Evolutionary conservation across 2,113 vertebrate species (phyloP), one percentile per base, ranked within the genome.

Genomic region (Dascyllus trimaculatus): DNA sequence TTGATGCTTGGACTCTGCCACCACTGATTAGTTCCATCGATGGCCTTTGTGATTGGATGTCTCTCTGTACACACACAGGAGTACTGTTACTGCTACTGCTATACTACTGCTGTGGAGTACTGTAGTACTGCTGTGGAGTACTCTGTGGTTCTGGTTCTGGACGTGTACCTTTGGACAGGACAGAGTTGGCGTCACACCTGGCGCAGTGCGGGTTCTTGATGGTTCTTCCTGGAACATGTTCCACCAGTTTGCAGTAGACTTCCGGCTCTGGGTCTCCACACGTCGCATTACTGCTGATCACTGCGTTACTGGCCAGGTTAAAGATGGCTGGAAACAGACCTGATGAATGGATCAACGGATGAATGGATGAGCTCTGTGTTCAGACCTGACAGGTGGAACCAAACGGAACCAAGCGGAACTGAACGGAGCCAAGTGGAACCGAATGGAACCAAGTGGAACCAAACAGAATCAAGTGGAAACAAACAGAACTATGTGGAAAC

Each of bases 1-100:
- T 99, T 97, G 90, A 99, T 99, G 78, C 98, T 99, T 1, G 98
- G 98, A 73, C 98, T 99, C 88, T 99, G 98, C 98, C 98, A 99
- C 98, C 98, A 99, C 61, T 95, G 95, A 84, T 99, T 99, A 26
- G 97, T 99, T 48, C 98, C 98, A 62, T 99, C 98, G 0, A 98
- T 99, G 1, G 97, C 96, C 17, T 96, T 95, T 17, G 94, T 95
- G 78, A 99, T 98, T 0, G 96, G 97, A 77, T 99, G 98, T 18
- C 93, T 96, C 71, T 99, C 98, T 99, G 93, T 8, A 35, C 0
- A 56, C 7, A 59, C 4, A 74, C 15, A 26, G 1, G 19, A 46
- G 6, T 5, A 26, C 6, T 4, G 9, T 51, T 35, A 70, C 2
- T 29, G 4, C 17, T 3, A n/a, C 19, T 43, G n/a, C 18, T 29